phyloP scores from a whole-genome alignment of 2,888 invertebrate species.

The Frankliniella fusca region DNA sequence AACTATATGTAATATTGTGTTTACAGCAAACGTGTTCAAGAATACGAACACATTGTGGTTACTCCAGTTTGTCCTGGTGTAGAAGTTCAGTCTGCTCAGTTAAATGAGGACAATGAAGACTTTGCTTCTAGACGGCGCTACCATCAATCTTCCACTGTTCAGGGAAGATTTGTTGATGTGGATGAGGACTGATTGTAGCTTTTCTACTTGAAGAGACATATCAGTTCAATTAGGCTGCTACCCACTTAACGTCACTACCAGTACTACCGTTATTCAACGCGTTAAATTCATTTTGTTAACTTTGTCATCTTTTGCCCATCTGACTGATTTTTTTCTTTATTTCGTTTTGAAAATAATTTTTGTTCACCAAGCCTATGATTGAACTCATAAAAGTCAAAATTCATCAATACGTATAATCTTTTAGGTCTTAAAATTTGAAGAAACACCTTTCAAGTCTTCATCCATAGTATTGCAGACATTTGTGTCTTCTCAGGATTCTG shows the following conservation, averaged over 20 bases:
- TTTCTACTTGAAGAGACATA: background rate
- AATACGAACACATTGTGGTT: conserved; percentile 82
- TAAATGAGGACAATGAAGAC: conserved; percentile 94
- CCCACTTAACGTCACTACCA: background rate
- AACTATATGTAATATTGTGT: conserved; percentile 39
- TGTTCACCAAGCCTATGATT: no score
- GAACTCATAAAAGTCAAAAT: no score
- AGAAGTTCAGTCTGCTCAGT: conserved; percentile 74
- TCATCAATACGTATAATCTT: no score
- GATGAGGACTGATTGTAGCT: background rate
- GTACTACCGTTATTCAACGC: background rate
- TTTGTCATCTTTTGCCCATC: no score
- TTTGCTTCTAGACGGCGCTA: conserved; percentile 87
- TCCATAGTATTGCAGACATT: no score
- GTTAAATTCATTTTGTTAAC: background rate
- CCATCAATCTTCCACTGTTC: conserved; percentile 83
- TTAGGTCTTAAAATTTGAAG: no score
- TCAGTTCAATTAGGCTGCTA: background rate
- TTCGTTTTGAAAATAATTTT: background rate
- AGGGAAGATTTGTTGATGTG: conserved; percentile 14
- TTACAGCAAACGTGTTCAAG: conserved; percentile 66
- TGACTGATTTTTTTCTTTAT: background rate
- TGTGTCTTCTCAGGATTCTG: background rate
- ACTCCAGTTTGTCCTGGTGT: conserved; percentile 77
- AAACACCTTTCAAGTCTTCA: no score